These are phyloP conservation scores for Aratinga solstitialis DNA, from an alignment of 2,797 vertebrate genomes.

Conservation along the genomic window DNA sequence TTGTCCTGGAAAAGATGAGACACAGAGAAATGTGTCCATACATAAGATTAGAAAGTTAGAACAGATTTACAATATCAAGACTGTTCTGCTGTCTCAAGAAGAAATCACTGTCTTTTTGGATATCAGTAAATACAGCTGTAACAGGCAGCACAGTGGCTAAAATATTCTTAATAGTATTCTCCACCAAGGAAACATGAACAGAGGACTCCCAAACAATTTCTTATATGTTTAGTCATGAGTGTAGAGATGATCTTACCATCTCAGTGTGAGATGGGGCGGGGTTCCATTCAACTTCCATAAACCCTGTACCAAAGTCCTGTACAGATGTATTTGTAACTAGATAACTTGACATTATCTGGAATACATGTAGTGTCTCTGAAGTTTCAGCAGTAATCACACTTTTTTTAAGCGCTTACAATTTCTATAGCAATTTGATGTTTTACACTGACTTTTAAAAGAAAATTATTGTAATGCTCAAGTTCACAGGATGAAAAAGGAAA, in stretches of 20 bases:
- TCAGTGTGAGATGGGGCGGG: neutral
- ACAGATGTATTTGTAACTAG: neutral
- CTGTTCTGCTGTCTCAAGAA: neutral
- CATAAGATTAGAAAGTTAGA: neutral
- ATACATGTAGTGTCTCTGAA: neutral
- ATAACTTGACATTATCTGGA: neutral
- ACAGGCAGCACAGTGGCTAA: neutral
- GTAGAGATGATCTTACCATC: neutral
- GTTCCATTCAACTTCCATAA: neutral
- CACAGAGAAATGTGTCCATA: neutral
- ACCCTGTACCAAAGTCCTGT: neutral
- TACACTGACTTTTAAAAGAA: neutral
- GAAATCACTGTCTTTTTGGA: neutral
- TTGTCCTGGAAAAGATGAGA: neutral
- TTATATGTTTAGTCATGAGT: neutral
- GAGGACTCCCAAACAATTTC: neutral
- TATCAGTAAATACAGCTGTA: neutral
- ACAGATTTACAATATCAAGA: neutral
- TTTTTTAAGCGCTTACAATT: neutral
- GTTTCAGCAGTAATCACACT: neutral
- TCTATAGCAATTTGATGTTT: neutral
- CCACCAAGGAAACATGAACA: neutral
- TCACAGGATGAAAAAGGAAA: neutral
- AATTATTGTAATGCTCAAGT: neutral
- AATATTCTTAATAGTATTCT: neutral